Percentiles rank a stretch among this genome's conserved stretches.
Conservation (phyloP, 2,888 invertebrate species). For the Pasiphila rectangulata region DNA sequence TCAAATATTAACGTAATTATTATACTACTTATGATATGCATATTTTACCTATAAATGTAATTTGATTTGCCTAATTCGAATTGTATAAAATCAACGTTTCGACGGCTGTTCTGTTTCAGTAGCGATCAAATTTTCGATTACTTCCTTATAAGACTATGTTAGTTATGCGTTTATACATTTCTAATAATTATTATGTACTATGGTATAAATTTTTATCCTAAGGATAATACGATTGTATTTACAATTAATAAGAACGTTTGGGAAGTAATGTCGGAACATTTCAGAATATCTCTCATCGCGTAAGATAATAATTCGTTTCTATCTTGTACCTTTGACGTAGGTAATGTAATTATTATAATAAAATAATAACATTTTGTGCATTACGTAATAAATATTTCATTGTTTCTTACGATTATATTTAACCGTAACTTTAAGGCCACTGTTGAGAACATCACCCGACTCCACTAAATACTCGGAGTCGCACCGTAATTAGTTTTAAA, state of each 20-base stretch:
- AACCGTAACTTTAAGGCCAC: constrained; percentile 75
- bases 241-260: constrained; percentile 74
- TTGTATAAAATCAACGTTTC: constrained; percentile 79
- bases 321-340: constrained; percentile 79
- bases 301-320: constrained; percentile 78
- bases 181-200: constrained; percentile 78
- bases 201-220: constrained; percentile 79
- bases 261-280: constrained; percentile 74
- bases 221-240: constrained; percentile 76
- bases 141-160: constrained; percentile 79
- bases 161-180: constrained; percentile 79
- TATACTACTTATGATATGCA: constrained; percentile 74
- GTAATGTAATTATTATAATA: constrained; percentile 77
- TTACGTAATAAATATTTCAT: constrained; percentile 79
- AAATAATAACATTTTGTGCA: constrained; percentile 75
- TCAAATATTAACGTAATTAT: constrained; percentile 80
- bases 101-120: constrained; percentile 74
- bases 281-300: constrained; percentile 78
- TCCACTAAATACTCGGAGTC: constrained; percentile 62
- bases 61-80: constrained; percentile 80
- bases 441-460: constrained; percentile 66
- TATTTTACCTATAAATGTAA: constrained; percentile 80
- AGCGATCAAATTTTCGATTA: constrained; percentile 74
- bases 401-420: constrained; percentile 79
- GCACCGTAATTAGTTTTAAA: constrained; percentile 75